Evolutionary conservation across 2,888 invertebrate species (phyloP).

Genomic region (Plebejus argus): DNA sequence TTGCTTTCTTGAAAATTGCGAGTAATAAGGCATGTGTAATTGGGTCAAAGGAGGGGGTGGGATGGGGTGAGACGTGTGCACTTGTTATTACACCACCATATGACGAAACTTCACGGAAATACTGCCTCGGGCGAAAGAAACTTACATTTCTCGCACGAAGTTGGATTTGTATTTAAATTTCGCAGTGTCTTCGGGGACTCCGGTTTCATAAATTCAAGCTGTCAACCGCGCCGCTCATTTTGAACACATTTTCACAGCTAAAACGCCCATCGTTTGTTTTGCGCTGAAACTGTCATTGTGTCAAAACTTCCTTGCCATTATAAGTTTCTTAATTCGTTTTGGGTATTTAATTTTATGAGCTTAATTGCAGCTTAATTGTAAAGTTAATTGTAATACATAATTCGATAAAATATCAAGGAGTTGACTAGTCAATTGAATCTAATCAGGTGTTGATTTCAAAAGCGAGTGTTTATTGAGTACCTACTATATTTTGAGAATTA

Average conservation of each 20-base stretch:
- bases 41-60: slow-evolving; percentile 63
- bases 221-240: slow-evolving; percentile 10
- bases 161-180: slow-evolving; percentile 39
- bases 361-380: no score
- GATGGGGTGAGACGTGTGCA: slow-evolving; percentile 59
- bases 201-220: slow-evolving; percentile 16
- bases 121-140: slow-evolving; percentile 66
- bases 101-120: slow-evolving; percentile 72
- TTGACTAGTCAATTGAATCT: neutral
- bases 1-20: slow-evolving; percentile 33
- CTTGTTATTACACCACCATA: slow-evolving; percentile 70
- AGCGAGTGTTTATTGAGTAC: neutral
- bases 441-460: neutral
- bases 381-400: neutral
- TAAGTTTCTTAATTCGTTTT: neutral
- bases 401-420: neutral
- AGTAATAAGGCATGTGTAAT: slow-evolving; percentile 54
- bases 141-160: slow-evolving; percentile 53
- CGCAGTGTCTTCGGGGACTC: slow-evolving; percentile 32
- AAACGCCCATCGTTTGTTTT: slow-evolving; percentile 11
- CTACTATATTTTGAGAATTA: no score
- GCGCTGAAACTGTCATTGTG: neutral
- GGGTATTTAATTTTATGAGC: neutral
- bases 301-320: slow-evolving; percentile 1
- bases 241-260: neutral